Evolutionary conservation across 2,888 invertebrate genomes (phyloP).

Genomic region (Epirrita christyi): DNA sequence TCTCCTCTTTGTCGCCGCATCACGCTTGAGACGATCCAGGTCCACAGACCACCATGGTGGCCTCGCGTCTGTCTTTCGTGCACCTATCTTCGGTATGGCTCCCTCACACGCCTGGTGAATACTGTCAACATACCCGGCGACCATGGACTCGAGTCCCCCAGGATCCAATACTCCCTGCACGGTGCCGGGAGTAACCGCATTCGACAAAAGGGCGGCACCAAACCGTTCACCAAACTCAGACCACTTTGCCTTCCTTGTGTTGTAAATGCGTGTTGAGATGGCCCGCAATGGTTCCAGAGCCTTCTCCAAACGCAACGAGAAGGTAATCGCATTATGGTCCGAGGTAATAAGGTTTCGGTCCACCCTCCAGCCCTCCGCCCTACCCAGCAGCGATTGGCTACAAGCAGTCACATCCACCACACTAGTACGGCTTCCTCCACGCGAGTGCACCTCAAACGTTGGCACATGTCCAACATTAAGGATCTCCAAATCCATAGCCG

Average conservation of each 20-base stretch:
- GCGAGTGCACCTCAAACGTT: slow-evolving; percentile 26
- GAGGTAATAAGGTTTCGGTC: slow-evolving; percentile 20
- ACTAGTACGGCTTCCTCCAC: slow-evolving; percentile 7
- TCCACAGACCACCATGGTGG: too few species aligned
- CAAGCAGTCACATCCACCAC: slow-evolving; percentile 34
- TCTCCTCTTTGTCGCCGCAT: not conserved
- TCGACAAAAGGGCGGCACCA: too few species aligned
- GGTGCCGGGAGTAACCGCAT: too few species aligned
- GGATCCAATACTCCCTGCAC: too few species aligned
- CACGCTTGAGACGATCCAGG: too few species aligned
- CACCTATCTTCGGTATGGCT: too few species aligned
- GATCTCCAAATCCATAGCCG: slow-evolving; percentile 5
- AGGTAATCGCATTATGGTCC: slow-evolving; percentile 34
- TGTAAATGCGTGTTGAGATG: slow-evolving; percentile 19
- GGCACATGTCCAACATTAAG: slow-evolving; percentile 27
- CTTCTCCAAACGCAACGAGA: slow-evolving; percentile 8
- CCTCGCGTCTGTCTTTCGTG: too few species aligned
- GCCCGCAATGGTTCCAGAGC: not conserved
- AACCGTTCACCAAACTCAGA: slow-evolving; percentile 24
- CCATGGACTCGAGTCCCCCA: too few species aligned
- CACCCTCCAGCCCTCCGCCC: slow-evolving; percentile 17
- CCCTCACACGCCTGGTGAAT: too few species aligned
- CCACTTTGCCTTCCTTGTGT: too few species aligned
- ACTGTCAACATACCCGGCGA: too few species aligned
- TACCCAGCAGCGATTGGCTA: too few species aligned